Evolutionary conservation across 2,888 invertebrate genomes (phyloP), one percentile per base, ranked within the genome.

Genomic region (Drosophila monieri): DNA sequence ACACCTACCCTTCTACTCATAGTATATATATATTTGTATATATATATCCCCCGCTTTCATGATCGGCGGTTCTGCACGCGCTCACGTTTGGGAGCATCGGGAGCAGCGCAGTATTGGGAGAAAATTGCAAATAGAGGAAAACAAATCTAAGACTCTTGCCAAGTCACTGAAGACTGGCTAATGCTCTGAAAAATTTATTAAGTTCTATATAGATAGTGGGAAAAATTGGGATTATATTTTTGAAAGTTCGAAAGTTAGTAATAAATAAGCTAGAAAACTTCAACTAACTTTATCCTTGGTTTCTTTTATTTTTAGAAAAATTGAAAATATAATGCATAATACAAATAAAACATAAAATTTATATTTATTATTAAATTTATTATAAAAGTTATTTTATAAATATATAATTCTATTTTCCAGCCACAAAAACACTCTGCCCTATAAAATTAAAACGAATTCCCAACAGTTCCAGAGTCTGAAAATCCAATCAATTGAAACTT

Each of bases 91-190:
- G 53, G 62, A 64, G 64, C 83, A 65, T 55, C 69, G 66, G 47
- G 64, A 48, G 65, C 58, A 69, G 59, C 74, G 56, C 71, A 77
- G 73, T 81, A 85, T 85, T 79, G 77, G 73, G 69, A 72, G 85
- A 75, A 85, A 80, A 84, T 80, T 75, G 85, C 73, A 61, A 73
- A 65, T 59, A 46, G 46, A 51, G 37, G 48, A 44, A 60, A 61
- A 77, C 73, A 73, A 70, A 78, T 73, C 70, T 51, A 61, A 14
- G 12, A 39, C 58, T 66, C 58, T 66, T 66, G 48, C 48, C 65
- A 32, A 35, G 8, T 14, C 65, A 58, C 62, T 8, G 37, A 37
- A 44, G 53, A 44, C 43, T 44, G 8, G 27, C 6, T 3, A 60
- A 67, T 47, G 52, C 59, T 12, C 43, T 59, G 32, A 14, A 6